Conservation (phyloP, 1,140 invertebrate genomes). For the Drosophila malerkotliana region DNA sequence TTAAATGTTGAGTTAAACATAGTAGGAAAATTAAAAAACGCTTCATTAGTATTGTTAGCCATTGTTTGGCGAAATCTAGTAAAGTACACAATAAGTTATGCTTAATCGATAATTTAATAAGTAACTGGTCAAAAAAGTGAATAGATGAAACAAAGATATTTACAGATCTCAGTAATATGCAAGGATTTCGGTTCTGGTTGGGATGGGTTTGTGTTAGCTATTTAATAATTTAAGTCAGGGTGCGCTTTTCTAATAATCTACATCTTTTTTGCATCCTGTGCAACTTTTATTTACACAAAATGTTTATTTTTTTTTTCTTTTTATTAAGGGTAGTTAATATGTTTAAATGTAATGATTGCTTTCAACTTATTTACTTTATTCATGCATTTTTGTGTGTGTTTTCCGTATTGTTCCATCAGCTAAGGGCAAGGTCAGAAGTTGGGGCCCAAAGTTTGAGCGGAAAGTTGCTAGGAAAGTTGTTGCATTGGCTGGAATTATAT, state of each 20-base stretch:
- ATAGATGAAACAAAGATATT: constrained; percentile 69
- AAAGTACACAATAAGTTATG: constrained; percentile 52
- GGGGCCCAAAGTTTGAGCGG: constrained; percentile 3
- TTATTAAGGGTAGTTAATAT: constrained; percentile 37
- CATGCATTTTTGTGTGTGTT: constrained; percentile 17
- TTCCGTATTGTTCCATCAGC: constrained; percentile 26
- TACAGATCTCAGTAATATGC: constrained; percentile 57
- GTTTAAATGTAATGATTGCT: constrained; percentile 78
- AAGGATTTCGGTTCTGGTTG: constrained; percentile 33
- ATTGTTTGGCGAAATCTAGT: constrained; percentile 37
- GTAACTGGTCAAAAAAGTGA: constrained; percentile 38
- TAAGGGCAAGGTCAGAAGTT: constrained; percentile 2
- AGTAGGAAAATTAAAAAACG: constrained; percentile 64
- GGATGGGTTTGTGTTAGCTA: constrained; percentile 13
- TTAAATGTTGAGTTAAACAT: constrained; percentile 55
- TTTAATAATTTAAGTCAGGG: constrained; percentile 31
- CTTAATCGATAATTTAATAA: constrained; percentile 42
- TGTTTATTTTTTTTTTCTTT: constrained; percentile 15
- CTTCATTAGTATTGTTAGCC: constrained; percentile 27
- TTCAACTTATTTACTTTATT: constrained; percentile 70
- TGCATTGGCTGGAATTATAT: constrained; percentile 34
- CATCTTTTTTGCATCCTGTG: constrained; percentile 44
- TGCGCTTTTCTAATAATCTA: constrained; percentile 28
- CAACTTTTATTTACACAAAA: constrained; percentile 47
- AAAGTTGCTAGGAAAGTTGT: constrained; percentile 4